Evolutionary conservation across 2,888 invertebrate genomes (phyloP).

Genomic region (Hirtodrosophila duncani): DNA sequence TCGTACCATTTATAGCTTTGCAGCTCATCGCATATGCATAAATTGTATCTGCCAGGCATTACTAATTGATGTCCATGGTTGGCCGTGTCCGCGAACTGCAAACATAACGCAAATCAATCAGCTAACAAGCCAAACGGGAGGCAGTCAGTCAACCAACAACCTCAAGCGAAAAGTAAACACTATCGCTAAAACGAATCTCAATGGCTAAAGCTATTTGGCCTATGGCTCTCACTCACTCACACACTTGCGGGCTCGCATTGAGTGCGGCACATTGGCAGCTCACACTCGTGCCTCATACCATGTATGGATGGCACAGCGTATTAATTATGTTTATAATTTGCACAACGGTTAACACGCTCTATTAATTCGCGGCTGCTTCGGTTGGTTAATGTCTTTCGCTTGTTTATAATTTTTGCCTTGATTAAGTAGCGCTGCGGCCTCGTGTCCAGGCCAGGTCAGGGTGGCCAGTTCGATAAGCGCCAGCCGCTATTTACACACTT

Average conservation of each 20-base stretch:
- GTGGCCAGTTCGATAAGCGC: slow-evolving; percentile 59
- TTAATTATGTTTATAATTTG: slow-evolving; percentile 73
- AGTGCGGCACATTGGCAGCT: no score
- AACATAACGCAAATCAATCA: slow-evolving; percentile 71
- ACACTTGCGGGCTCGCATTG: no score
- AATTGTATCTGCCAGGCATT: slow-evolving; percentile 66
- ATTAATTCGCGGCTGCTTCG: slow-evolving; percentile 56
- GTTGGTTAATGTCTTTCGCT: slow-evolving; percentile 9
- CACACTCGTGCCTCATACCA: no score
- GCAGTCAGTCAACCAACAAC: slow-evolving; percentile 34
- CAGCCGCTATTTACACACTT: slow-evolving; percentile 74
- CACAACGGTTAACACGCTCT: slow-evolving; percentile 75
- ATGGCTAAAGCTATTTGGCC: no score
- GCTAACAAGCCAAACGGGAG: slow-evolving; percentile 50
- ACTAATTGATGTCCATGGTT: slow-evolving; percentile 65
- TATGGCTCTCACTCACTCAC: no score
- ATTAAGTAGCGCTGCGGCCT: slow-evolving; percentile 36
- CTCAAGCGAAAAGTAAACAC: slow-evolving; percentile 65
- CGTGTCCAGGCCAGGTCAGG: slow-evolving; percentile 36
- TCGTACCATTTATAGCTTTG: no score
- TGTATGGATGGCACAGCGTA: slow-evolving; percentile 46
- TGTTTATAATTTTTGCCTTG: not conserved
- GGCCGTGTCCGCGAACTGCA: slow-evolving; percentile 61
- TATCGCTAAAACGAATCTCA: slow-evolving; percentile 62
- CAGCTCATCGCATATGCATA: slow-evolving; percentile 55